These are phyloP conservation scores for Dallia pectoralis DNA, from an alignment of 2,797 vertebrate species.

Conservation along the genomic window DNA sequence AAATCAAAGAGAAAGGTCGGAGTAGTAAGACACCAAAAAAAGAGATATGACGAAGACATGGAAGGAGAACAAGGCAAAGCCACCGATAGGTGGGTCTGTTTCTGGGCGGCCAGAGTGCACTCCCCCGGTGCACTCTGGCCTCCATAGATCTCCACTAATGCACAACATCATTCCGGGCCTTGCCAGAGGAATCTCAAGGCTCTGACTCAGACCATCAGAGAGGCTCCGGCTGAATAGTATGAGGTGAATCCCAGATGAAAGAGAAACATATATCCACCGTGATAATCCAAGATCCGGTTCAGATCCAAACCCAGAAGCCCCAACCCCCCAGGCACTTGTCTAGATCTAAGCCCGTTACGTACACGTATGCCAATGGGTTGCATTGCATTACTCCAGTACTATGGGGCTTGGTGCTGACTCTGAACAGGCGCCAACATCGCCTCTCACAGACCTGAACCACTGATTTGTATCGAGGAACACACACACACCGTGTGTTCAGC, in stretches of 20 bases:
- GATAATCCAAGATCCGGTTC: not conserved
- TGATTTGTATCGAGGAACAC: too few species aligned
- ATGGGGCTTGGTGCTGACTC: not conserved
- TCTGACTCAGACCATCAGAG: conserved; percentile 17
- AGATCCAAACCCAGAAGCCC: not conserved
- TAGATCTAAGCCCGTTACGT: not conserved
- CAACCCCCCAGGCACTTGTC: not conserved
- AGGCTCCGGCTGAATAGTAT: conserved; percentile 1
- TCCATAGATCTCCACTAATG: conserved; percentile 55
- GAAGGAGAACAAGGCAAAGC: not conserved
- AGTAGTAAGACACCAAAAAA: not conserved
- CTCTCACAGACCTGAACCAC: not conserved
- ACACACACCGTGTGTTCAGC: not conserved
- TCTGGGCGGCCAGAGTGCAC: conserved; percentile 49
- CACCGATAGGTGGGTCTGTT: conserved; percentile 44
- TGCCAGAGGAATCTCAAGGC: conserved; percentile 42
- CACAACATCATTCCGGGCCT: conserved; percentile 59
- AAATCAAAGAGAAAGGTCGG: not conserved
- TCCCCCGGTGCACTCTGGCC: conserved; percentile 49
- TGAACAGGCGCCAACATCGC: not conserved
- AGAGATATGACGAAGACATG: not conserved
- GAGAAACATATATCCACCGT: conserved; percentile 25
- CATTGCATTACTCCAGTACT: not conserved
- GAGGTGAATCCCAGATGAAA: not conserved
- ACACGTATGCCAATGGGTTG: not conserved